Base-by-base conservation (phyloP, 2,797 vertebrate genomes). In the Setipinna tenuifilis region DNA sequence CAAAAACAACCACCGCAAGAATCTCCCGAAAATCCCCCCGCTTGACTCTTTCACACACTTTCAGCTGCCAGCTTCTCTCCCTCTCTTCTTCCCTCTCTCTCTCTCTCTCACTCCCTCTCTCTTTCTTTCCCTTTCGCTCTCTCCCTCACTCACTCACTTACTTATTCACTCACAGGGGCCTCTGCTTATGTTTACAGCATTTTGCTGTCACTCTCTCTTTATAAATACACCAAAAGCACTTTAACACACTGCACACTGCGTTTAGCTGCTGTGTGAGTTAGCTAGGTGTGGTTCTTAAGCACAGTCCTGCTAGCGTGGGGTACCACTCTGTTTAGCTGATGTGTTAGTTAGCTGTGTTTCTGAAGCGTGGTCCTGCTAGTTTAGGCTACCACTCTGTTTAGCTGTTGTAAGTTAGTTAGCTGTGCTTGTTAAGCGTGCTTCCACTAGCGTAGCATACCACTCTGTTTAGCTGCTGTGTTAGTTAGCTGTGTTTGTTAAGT, bases 51-150 rank as follows among this genome's bases (percentile, higher is more conserved):
- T 54, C 50, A 54, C 50, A 54, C 50, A 54, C 50, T 54, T 54
- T 75, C 4, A n/a, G 25, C 19, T 0, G 1, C 4, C 21, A 54
- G 7, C 50, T 54, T 61, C 21, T 61, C 19, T 16, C 54, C 3
- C 54, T 61, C 58, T 61, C 58, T 21, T 9, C 9, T 3, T 61
- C 19, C 4, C 19, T 61, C 58, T 61, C 58, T 61, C 58, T 61
- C 58, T 61, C 58, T 61, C 58, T n/a, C 58, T 61, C 21, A n/a
- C 58, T 61, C 58, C n/a, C 58, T 61, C 58, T 61, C 58, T 61
- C 58, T 23, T 19, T 23, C 58, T 61, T 19, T 21, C 58, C 2
- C 62, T 28, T 23, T 28, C 62, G 9, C 59, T n/a, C 59, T n/a
- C 21, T n/a, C n/a, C 2, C 59, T n/a, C 59, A n/a, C 59, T 6